These are phyloP conservation scores for Vanessa atalanta DNA, from an alignment of 1,140 invertebrate genomes.

Conservation along the genomic window DNA sequence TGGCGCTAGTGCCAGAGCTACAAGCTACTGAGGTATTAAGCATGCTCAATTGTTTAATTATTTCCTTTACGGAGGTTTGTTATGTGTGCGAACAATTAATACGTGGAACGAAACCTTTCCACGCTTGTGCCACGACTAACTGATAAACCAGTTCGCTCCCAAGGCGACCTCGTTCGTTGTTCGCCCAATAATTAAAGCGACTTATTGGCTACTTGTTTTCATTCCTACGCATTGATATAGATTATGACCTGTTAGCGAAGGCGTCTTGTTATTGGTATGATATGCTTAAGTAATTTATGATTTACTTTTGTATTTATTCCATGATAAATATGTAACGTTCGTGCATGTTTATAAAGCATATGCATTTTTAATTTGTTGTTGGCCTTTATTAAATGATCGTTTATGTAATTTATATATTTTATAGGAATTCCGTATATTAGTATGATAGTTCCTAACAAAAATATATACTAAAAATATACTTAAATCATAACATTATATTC, in stretches of 20 bases:
- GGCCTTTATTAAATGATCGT: background rate
- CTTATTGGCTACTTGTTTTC: constrained; percentile 71
- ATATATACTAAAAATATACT: too few relatives aligned
- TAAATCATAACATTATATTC: too few relatives aligned
- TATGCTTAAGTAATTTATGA: constrained; percentile 7
- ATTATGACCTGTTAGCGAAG: constrained; percentile 47
- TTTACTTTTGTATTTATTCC: constrained; percentile 8
- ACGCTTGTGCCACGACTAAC: constrained; percentile 52
- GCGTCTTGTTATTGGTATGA: constrained; percentile 31
- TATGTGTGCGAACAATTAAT: constrained; percentile 9
- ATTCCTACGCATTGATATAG: constrained; percentile 67
- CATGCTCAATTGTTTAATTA: constrained; percentile 14
- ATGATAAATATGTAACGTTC: constrained; percentile 2
- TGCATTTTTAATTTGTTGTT: background rate
- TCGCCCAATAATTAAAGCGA: constrained; percentile 73
- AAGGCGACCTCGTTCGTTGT: constrained; percentile 67
- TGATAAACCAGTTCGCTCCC: constrained; percentile 75
- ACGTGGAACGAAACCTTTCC: constrained; percentile 43
- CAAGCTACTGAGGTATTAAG: constrained; percentile 16
- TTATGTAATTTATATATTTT: background rate
- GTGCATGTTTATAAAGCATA: background rate
- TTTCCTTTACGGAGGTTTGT: constrained; percentile 3
- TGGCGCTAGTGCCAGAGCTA: constrained; percentile 22
- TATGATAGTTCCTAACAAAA: background rate
- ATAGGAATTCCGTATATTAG: background rate